phyloP scores from a whole-genome alignment of 1,140 invertebrate species.

The Ectropis grisescens region DNA sequence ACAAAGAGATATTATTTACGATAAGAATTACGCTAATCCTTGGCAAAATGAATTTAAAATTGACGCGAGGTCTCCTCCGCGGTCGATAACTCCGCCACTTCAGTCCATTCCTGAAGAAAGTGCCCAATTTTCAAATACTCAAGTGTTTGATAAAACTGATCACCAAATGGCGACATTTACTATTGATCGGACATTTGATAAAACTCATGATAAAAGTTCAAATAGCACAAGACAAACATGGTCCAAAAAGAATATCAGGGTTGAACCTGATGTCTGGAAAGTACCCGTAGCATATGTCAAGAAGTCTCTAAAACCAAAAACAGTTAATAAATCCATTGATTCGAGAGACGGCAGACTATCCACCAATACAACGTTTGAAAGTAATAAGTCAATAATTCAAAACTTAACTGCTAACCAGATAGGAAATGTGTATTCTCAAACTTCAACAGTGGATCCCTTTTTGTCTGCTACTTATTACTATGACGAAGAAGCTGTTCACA shows the following conservation, averaged over 20 bases:
- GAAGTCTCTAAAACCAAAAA: conserved; percentile 27
- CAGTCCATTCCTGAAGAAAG: conserved; percentile 66
- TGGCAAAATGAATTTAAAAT: conserved; percentile 38
- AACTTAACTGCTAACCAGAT: conserved; percentile 39
- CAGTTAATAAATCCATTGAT: conserved; percentile 19
- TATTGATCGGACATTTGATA: conserved; percentile 49
- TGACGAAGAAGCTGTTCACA: conserved; percentile 83
- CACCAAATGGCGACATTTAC: conserved; percentile 41
- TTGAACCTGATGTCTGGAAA: conserved; percentile 50
- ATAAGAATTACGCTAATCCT: conserved; percentile 19
- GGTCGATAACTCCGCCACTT: conserved; percentile 49
- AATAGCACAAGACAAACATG: conserved; percentile 27
- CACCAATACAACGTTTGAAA: conserved; percentile 32
- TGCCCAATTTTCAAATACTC: conserved; percentile 35
- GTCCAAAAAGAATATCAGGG: conserved; percentile 47
- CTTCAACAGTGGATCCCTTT: conserved; percentile 78
- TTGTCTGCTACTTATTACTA: conserved; percentile 78
- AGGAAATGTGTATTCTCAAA: conserved; percentile 69
- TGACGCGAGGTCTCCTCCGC: conserved; percentile 41
- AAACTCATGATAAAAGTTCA: conserved; percentile 14
- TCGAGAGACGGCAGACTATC: conserved; percentile 18
- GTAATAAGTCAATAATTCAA: conserved; percentile 29
- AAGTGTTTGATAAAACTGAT: conserved; percentile 36
- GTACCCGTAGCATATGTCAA: conserved; percentile 28
- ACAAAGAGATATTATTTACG: conserved; percentile 17